Conservation (phyloP, 2,113 vertebrate genomes). For the Herpailurus yagouaroundi region DNA sequence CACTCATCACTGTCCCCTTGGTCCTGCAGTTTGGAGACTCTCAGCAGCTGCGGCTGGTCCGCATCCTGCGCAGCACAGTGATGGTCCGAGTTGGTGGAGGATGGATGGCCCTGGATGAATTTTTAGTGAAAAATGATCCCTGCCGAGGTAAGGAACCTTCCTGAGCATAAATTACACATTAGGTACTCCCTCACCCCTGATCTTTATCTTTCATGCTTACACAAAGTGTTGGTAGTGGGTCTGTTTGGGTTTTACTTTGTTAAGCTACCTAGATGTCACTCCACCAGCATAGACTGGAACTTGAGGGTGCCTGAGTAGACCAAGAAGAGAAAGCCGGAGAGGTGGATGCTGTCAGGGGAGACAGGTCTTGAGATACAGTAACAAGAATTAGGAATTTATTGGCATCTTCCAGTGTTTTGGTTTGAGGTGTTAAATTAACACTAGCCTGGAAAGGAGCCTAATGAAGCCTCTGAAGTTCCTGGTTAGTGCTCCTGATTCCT, state of each 20-base stretch:
- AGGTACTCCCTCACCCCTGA: accelerated
- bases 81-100: slow-evolving; percentile 99
- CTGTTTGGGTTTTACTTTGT: neutral
- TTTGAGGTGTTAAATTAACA: neutral
- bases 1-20: slow-evolving; percentile 66
- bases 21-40: slow-evolving; percentile 96
- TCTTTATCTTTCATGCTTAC: neutral
- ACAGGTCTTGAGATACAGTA: neutral
- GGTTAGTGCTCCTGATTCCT: neutral
- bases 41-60: slow-evolving; percentile 98
- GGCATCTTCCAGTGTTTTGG: neutral
- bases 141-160: slow-evolving; percentile 93
- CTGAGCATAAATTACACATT: neutral
- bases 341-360: neutral
- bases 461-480: neutral
- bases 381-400: neutral
- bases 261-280: neutral
- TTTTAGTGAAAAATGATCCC: slow-evolving; percentile 98
- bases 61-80: slow-evolving; percentile 97
- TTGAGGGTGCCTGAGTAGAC: neutral
- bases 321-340: neutral
- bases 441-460: neutral
- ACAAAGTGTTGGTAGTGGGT: neutral
- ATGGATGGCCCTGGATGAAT: slow-evolving; percentile 99
- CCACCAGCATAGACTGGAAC: neutral